A percentile compares a stretch with the other conserved stretches of the same genome.
Evolutionary conservation across 1,140 invertebrate species (phyloP).

Genomic region (Trichoplusia ni): DNA sequence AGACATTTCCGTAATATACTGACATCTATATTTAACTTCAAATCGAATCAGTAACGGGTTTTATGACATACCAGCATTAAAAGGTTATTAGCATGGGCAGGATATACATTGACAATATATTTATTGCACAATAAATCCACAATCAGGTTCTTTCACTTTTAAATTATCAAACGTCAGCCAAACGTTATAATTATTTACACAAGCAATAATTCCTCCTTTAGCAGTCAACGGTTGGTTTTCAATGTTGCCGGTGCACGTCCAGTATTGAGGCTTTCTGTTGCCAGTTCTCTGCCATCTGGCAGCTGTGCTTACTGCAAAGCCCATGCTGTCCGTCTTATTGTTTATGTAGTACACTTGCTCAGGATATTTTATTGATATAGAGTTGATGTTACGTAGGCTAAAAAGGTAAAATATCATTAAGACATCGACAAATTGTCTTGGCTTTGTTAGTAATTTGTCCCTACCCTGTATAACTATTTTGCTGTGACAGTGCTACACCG

Average conservation of each 20-base stretch:
- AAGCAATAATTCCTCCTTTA: slow-evolving; percentile 45
- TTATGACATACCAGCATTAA: too few species aligned
- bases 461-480: too few species aligned
- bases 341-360: slow-evolving; percentile 42
- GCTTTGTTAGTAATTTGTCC: too few species aligned
- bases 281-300: slow-evolving; percentile 47
- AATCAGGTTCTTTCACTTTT: slow-evolving; percentile 52
- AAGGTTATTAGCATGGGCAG: too few species aligned
- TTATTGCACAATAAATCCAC: slow-evolving; percentile 32
- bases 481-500: too few species aligned
- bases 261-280: slow-evolving; percentile 34
- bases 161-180: slow-evolving; percentile 57
- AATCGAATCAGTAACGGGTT: too few species aligned
- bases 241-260: slow-evolving; percentile 49
- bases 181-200: slow-evolving; percentile 42
- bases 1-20: too few species aligned
- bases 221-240: slow-evolving; percentile 36
- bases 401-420: slow-evolving; percentile 21
- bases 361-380: slow-evolving; percentile 45
- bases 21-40: too few species aligned
- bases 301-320: slow-evolving; percentile 53
- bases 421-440: too few species aligned
- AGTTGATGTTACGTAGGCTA: slow-evolving; percentile 49
- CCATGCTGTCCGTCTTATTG: slow-evolving; percentile 38
- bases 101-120: too few species aligned